These are phyloP conservation scores for Dissostichus mawsoni DNA, from an alignment of 2,113 vertebrate species.

Conservation along the genomic window DNA sequence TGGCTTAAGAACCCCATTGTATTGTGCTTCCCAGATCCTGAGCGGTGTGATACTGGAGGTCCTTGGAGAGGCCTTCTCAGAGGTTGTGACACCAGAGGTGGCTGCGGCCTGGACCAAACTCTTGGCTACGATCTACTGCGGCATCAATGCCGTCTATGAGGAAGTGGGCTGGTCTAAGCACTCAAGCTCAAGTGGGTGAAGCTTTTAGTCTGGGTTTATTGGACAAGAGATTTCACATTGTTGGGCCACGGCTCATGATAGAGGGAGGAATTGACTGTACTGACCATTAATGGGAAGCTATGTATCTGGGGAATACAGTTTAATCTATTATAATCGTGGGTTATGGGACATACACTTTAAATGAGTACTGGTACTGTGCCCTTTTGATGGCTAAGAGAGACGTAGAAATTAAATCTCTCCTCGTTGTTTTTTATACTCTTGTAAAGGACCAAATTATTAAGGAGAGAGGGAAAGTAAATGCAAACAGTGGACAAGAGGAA, in stretches of 20 bases:
- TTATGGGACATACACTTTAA: slow-evolving; percentile 28
- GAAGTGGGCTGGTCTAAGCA: slow-evolving; percentile 90
- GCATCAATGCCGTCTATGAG: slow-evolving; percentile 88
- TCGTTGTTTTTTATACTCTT: slow-evolving; percentile 37
- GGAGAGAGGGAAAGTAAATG: slow-evolving; percentile 16
- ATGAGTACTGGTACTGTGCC: slow-evolving; percentile 16
- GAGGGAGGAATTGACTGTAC: slow-evolving; percentile 25
- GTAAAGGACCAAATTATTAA: slow-evolving; percentile 43
- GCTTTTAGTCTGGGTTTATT: background rate
- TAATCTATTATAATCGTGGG: slow-evolving; percentile 33
- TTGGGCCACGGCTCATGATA: slow-evolving; percentile 9
- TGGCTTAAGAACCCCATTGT: background rate
- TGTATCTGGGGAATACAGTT: slow-evolving; percentile 33
- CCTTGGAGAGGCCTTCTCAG: slow-evolving; percentile 88
- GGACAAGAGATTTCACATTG: background rate
- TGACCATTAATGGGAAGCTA: slow-evolving; percentile 15
- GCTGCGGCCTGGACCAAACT: slow-evolving; percentile 93
- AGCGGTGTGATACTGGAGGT: slow-evolving; percentile 93
- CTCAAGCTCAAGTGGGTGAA: slow-evolving; percentile 87
- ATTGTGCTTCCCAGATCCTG: slow-evolving; percentile 85
- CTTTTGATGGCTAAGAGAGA: background rate
- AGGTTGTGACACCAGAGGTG: slow-evolving; percentile 87
- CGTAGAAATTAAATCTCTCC: slow-evolving; percentile 9
- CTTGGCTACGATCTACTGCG: slow-evolving; percentile 85
- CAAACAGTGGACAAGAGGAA: slow-evolving; percentile 23